Percentiles rank a stretch among this genome's conserved stretches.
Evolutionary conservation across 2,113 vertebrate genomes (phyloP).

Genomic region (Apteryx owenii): DNA sequence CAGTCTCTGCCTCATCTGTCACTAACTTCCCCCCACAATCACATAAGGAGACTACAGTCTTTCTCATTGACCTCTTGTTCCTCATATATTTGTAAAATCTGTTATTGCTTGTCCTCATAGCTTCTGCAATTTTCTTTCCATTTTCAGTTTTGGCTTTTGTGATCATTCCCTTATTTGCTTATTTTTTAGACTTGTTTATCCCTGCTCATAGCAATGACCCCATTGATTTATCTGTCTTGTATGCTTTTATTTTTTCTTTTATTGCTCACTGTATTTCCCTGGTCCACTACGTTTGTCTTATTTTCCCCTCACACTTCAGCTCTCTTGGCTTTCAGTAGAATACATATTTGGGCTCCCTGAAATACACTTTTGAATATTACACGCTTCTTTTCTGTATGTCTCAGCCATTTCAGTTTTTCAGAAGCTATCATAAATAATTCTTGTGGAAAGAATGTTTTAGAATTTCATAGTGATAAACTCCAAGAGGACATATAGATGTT

Average conservation of each 20-base stretch:
- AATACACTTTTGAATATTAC: conserved; percentile 14
- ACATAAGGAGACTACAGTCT: not conserved
- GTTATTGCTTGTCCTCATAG: not conserved
- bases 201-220: not conserved
- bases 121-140: conserved; percentile 26
- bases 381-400: not conserved
- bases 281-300: not conserved
- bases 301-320: not conserved
- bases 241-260: not conserved
- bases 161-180: conserved; percentile 8
- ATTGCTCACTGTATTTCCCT: not conserved
- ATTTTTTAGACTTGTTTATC: conserved; percentile 40
- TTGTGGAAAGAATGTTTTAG: not conserved
- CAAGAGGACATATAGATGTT: conserved; percentile 13
- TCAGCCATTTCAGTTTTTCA: not conserved
- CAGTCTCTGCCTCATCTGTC: not conserved
- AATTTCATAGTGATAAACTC: conserved; percentile 12
- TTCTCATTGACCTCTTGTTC: not conserved
- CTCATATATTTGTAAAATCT: not conserved
- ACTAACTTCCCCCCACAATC: not conserved
- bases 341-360: not conserved
- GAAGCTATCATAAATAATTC: conserved; percentile 45
- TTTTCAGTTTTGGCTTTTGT: conserved; percentile 20
- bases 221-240: conserved; percentile 21
- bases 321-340: not conserved